Conservation (phyloP, 2,113 vertebrate species). For the Rhineura floridana region DNA sequence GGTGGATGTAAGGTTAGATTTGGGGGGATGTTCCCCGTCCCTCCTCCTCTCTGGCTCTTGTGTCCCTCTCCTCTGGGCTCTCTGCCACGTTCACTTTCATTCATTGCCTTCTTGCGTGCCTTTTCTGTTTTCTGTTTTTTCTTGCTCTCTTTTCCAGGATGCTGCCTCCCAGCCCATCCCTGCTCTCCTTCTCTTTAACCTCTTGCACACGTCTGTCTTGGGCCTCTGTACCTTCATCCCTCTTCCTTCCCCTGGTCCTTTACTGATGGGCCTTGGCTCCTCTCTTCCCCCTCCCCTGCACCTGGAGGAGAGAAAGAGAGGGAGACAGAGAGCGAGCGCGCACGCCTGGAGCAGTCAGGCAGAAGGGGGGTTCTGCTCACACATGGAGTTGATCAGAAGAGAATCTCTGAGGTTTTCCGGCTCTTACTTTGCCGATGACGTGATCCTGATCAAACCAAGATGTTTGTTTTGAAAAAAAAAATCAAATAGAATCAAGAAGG, state of each 20-base stretch:
- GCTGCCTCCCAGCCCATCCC: slow-evolving; percentile 46
- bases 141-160: slow-evolving; percentile 60
- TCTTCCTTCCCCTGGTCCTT: slow-evolving; percentile 67
- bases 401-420: slow-evolving; percentile 53
- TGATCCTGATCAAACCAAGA: slow-evolving; percentile 60
- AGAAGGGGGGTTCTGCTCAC: slow-evolving; percentile 69
- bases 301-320: slow-evolving; percentile 46
- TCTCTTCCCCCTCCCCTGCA: slow-evolving; percentile 58
- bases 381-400: slow-evolving; percentile 60
- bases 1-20: not conserved
- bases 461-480: slow-evolving; percentile 52
- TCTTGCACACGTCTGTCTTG: slow-evolving; percentile 60
- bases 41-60: slow-evolving; percentile 5
- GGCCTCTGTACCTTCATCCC: slow-evolving; percentile 69
- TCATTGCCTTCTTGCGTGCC: slow-evolving; percentile 55
- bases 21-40: not conserved
- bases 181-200: slow-evolving; percentile 72
- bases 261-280: slow-evolving; percentile 59
- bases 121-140: slow-evolving; percentile 26
- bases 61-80: slow-evolving; percentile 30
- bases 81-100: slow-evolving; percentile 46
- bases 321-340: slow-evolving; percentile 7
- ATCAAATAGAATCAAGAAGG: slow-evolving; percentile 63
- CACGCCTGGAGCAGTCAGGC: slow-evolving; percentile 67
- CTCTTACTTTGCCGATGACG: slow-evolving; percentile 64